A percentile compares a stretch with the other conserved stretches of the same genome.
Conservation (phyloP, 2,113 vertebrate species). For the Athene cunicularia region DNA sequence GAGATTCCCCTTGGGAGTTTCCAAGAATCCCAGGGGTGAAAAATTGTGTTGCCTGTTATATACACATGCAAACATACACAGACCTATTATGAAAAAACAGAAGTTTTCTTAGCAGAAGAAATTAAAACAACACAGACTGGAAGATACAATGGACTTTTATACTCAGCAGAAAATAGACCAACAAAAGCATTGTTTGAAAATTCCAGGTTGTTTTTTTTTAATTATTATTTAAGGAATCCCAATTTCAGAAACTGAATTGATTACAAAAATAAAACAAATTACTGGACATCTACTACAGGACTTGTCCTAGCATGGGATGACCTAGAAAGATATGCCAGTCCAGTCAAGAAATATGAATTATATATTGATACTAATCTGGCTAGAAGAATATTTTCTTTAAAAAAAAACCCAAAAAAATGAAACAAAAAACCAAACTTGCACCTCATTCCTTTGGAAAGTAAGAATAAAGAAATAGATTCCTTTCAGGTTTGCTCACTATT, state of each 20-base stretch:
- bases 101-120: not conserved
- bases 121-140: not conserved
- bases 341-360: not conserved
- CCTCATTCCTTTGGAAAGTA: not conserved
- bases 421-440: fast-evolving
- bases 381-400: not conserved
- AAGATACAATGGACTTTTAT: not conserved
- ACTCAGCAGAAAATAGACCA: not conserved
- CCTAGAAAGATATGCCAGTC: not conserved
- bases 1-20: not conserved
- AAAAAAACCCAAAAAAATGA: fast-evolving
- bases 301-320: not conserved
- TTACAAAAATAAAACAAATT: not conserved
- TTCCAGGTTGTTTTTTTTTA: fast-evolving
- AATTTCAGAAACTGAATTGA: not conserved
- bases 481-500: not conserved
- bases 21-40: not conserved
- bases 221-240: not conserved
- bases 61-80: fast-evolving
- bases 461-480: not conserved
- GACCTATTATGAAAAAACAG: not conserved
- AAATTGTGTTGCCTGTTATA: not conserved
- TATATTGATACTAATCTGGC: not conserved
- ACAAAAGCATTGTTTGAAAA: not conserved
- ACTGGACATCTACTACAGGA: not conserved